Percentiles rank a stretch among this genome's conserved stretches.
These are phyloP conservation scores for Microctenopoma steveboyesi DNA, from an alignment of 2,797 vertebrate species.

Conservation along the genomic window DNA sequence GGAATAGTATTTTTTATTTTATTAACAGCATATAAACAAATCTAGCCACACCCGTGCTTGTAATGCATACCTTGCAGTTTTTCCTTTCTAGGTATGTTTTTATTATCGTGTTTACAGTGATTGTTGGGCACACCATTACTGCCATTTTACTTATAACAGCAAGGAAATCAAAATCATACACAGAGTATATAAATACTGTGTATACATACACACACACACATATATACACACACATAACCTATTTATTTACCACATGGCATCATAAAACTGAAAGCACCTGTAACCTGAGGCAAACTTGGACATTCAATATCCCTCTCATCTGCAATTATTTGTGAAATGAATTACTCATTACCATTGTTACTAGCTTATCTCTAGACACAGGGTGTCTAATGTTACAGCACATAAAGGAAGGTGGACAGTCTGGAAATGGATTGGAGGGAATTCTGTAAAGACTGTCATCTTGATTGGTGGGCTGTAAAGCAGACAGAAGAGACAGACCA, in stretches of 20 bases:
- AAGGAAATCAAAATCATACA: too few relatives aligned
- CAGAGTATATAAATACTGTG: too few relatives aligned
- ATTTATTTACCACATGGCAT: too few relatives aligned
- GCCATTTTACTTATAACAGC: not conserved
- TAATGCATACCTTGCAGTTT: conserved; percentile 2
- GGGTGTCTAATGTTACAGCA: conserved; percentile 52
- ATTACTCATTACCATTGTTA: conserved; percentile 52
- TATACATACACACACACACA: too few relatives aligned
- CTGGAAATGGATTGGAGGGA: conserved; percentile 80
- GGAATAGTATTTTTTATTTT: conserved; percentile 25
- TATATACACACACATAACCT: too few relatives aligned
- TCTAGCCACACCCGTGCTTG: conserved; percentile 5
- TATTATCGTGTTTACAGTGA: conserved; percentile 11
- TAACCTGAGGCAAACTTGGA: too few relatives aligned
- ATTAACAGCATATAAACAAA: conserved; percentile 22
- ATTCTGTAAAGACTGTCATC: conserved; percentile 77
- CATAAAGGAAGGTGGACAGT: conserved; percentile 60
- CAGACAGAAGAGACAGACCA: conserved; percentile 85
- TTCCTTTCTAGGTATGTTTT: conserved; percentile 26
- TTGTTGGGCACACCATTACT: conserved; percentile 12
- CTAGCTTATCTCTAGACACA: conserved; percentile 29
- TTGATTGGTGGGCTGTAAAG: conserved; percentile 82
- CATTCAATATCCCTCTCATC: not conserved
- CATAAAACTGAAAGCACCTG: too few relatives aligned
- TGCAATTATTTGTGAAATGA: conserved; percentile 24